phyloP scores from a whole-genome alignment of 1,140 invertebrate genomes.

The Eupeodes corollae region DNA sequence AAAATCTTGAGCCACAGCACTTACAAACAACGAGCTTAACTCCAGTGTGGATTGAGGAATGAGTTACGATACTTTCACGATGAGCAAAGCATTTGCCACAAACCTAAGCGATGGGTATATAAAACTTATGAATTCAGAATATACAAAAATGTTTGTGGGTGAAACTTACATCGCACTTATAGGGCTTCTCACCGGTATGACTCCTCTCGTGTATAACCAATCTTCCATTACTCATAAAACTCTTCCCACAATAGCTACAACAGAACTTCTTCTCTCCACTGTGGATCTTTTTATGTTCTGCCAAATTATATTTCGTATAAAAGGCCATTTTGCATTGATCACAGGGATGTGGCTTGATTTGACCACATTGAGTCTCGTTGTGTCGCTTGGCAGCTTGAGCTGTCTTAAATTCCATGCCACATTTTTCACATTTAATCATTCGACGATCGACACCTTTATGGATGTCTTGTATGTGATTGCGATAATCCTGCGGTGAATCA shows the following conservation, averaged over 20 bases:
- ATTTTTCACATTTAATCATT: conserved; percentile 28
- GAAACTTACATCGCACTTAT: conserved; percentile 38
- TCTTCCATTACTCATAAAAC: conserved; percentile 25
- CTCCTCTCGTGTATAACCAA: conserved; percentile 35
- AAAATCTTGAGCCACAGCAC: conserved; percentile 34
- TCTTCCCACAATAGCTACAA: conserved; percentile 40
- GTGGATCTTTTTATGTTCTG: conserved; percentile 38
- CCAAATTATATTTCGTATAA: conserved; percentile 20
- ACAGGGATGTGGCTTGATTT: conserved; percentile 22
- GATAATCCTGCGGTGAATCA: conserved; percentile 14
- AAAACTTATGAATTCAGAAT: neutral
- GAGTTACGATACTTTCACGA: conserved; percentile 36
- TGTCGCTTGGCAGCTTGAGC: conserved; percentile 27
- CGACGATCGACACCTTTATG: conserved; percentile 18
- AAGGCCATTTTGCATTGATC: conserved; percentile 24
- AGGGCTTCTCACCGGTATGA: conserved; percentile 42
- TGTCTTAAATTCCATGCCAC: conserved; percentile 33
- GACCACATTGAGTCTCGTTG: conserved; percentile 32
- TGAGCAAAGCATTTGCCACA: conserved; percentile 42
- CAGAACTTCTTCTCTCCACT: conserved; percentile 38
- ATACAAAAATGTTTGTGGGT: neutral
- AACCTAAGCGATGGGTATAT: conserved; percentile 13
- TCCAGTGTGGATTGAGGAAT: conserved; percentile 35
- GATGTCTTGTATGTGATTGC: conserved; percentile 15
- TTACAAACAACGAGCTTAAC: conserved; percentile 37